phyloP scores from a whole-genome alignment of 2,113 vertebrate species.

The Perca flavescens region DNA sequence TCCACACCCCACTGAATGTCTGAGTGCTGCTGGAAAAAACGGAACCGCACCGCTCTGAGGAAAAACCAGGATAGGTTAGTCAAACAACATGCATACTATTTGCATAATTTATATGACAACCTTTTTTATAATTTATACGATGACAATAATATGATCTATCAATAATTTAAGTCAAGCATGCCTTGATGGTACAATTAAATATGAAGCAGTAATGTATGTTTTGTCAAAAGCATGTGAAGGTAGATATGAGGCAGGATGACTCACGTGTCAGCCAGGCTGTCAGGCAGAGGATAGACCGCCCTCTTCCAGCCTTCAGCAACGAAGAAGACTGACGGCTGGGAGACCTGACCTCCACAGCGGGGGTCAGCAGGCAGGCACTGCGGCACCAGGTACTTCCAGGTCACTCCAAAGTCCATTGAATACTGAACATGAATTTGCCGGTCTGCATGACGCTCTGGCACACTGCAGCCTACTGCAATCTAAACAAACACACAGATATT shows the following conservation, averaged over 20 bases:
- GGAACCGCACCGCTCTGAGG: slow-evolving; percentile 91
- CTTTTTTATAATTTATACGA: slow-evolving; percentile 31
- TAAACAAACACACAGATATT: slow-evolving; percentile 61
- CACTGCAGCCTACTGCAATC: slow-evolving; percentile 94
- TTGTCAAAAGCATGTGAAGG: neutral
- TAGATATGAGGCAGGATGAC: neutral
- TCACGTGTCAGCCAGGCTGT: slow-evolving; percentile 93
- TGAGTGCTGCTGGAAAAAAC: slow-evolving; percentile 97
- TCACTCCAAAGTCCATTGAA: slow-evolving; percentile 96
- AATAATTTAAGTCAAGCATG: slow-evolving; percentile 23
- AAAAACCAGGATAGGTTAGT: slow-evolving; percentile 28
- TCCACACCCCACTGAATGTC: slow-evolving; percentile 96
- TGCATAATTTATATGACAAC: slow-evolving; percentile 33
- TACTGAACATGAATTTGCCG: slow-evolving; percentile 96
- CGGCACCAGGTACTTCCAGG: slow-evolving; percentile 95
- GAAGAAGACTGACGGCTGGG: slow-evolving; percentile 97
- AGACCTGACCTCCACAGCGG: slow-evolving; percentile 93
- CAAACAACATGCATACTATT: slow-evolving; percentile 22
- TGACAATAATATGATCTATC: slow-evolving; percentile 10
- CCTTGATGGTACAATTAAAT: slow-evolving; percentile 16
- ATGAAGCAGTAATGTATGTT: slow-evolving; percentile 24
- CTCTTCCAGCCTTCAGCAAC: slow-evolving; percentile 94
- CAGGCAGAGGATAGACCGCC: slow-evolving; percentile 91
- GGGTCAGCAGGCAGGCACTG: slow-evolving; percentile 97
- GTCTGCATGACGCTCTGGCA: slow-evolving; percentile 90